Evolutionary conservation across 2,888 invertebrate species (phyloP), one percentile per base, ranked within the genome.

Genomic region (Fabriciana adippe): DNA sequence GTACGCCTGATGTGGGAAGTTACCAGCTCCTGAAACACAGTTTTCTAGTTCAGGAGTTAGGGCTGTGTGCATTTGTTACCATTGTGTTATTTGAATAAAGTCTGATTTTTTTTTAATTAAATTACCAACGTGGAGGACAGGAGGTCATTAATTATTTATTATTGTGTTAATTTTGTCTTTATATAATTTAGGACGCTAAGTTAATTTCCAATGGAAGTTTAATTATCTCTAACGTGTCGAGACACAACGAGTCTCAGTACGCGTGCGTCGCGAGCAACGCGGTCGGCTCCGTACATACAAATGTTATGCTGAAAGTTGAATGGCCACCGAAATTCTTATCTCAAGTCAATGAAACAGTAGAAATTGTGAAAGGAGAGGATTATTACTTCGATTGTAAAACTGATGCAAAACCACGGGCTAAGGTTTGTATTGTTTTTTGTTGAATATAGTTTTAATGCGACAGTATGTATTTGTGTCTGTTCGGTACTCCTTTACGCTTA

Each of bases 231-330:
- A 90, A 90, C 53, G 79, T 90, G 5, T 81, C 87, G 1, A 86
- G 93, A 0, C 45, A 75, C 0, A 91, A 94, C 72, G 85, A 91
- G 3, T 93, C 94, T 0, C 85, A 86, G 1, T 95, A 94, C 79
- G 91, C 93, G 0, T 96, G 95, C 75, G 86, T 93, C 1, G 94
- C 93, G 0, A 84, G 88, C 26, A 95, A 95, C 82, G 86, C 88
- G 0, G 94, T 94, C 0, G 95, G 95, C 0, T 89, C 92, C 0
- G 89, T 89, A 1, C 86, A 90, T 56, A 89, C 93, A 1, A 85
- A 86, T 0, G 92, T 94, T 60, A 76, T 82, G n/a, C 78, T 96
- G 0, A 81, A 82, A 15, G 94, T 96, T 0, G 89, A 94, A 69
- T 92, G 94, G 90, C 78, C 90, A 59, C 93, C 94, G 0, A 59